These are phyloP conservation scores for Bicyclus anynana DNA, from an alignment of 1,140 invertebrate species.

Conservation along the genomic window DNA sequence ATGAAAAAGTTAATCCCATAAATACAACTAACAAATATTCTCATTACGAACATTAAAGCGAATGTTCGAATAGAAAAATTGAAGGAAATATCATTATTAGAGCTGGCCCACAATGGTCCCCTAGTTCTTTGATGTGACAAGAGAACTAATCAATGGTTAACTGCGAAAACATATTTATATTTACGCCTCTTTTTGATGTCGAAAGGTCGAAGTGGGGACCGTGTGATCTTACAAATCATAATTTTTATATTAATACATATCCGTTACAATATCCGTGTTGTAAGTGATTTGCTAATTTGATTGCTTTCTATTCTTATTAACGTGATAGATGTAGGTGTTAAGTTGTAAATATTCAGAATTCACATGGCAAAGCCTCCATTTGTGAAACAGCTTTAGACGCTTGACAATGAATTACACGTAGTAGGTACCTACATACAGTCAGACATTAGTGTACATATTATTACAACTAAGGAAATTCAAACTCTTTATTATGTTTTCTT, in stretches of 20 bases:
- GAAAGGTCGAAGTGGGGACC: constrained; percentile 12
- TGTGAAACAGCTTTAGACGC: neutral
- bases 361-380: neutral
- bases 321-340: too few relatives aligned
- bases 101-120: constrained; percentile 50
- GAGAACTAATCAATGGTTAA: constrained; percentile 57
- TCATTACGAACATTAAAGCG: constrained; percentile 31
- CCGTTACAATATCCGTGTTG: constrained; percentile 3
- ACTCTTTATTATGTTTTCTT: too few relatives aligned
- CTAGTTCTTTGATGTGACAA: constrained; percentile 63
- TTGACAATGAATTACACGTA: constrained; percentile 1
- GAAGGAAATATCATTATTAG: constrained; percentile 53
- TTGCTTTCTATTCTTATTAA: constrained; percentile 4
- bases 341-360: constrained; percentile 3
- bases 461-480: too few relatives aligned
- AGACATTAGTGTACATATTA: too few relatives aligned
- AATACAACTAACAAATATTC: constrained; percentile 18
- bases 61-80: constrained; percentile 41
- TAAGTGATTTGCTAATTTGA: neutral
- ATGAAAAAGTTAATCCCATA: neutral
- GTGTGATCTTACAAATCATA: constrained; percentile 30
- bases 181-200: constrained; percentile 48
- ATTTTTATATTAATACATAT: constrained; percentile 31
- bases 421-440: too few relatives aligned
- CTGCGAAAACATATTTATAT: constrained; percentile 36